Base-by-base conservation (phyloP, 2,888 invertebrate species). In the Schrankia costaestrigalis region DNA sequence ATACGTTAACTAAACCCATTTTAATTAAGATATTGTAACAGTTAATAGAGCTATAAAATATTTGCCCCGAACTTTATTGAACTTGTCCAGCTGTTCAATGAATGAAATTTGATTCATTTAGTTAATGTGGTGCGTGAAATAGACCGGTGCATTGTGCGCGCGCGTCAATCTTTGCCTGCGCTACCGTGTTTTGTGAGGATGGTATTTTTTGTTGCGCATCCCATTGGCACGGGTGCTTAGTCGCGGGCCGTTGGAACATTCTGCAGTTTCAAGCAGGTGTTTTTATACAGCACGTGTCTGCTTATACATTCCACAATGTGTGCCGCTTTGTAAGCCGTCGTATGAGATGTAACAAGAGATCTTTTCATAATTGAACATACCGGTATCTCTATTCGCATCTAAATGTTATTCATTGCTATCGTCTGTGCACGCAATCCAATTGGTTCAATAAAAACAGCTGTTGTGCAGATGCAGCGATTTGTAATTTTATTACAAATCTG, bases 61-160 rank as follows among this genome's bases (percentile, higher is more conserved):
- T 40, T 50, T 47, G 42, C 36, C 33, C 21, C 31, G 35, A 32
- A 36, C 48, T 58, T 47, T 45, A 51, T 60, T 3, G n/a, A 57
- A 54, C 49, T 55, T 53, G 61, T 68, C 67, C 83, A 85, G 81
- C 76, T 85, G 84, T 78, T 75, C 74, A 67, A 71, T 75, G n/a
- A n/a, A n/a, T n/a, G 80, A 70, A 79, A 82, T 79, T 75, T 73
- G 79, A 82, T 78, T 75, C 79, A 67, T 63, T 64, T 70, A 63
- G 57, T 69, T 76, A 82, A 82, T 80, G 78, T 78, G 72, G 72
- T 73, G 76, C 66, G 64, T 74, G 71, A 62, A 71, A 71, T 64
- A 57, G 56, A n/a, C n/a, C n/a, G n/a, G 53, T 68, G 68, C 59
- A 71, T 75, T 71, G 65, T 63, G 44, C 42, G 42, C 60, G 57